Evolutionary conservation across 2,797 vertebrate species (phyloP).

Genomic region (Falco naumanni): DNA sequence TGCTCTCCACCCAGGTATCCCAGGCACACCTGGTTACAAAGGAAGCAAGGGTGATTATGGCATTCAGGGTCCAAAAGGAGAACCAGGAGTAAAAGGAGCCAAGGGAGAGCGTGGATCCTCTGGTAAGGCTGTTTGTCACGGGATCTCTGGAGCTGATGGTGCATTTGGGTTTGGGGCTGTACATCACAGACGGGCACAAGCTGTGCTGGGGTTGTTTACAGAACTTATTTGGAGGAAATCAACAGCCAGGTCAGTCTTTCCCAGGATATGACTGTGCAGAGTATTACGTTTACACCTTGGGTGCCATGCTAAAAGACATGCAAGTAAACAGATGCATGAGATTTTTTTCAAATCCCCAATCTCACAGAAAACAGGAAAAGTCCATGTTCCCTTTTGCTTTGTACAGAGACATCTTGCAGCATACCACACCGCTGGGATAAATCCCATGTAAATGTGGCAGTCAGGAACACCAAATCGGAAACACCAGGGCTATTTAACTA

Average conservation of each 20-base stretch:
- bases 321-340: not conserved
- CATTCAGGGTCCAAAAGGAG: slow-evolving; percentile 21
- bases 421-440: not conserved
- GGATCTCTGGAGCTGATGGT: not conserved
- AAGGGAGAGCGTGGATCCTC: not conserved
- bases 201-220: not conserved
- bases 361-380: not conserved
- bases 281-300: not conserved
- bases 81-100: slow-evolving; percentile 52
- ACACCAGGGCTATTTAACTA: not conserved
- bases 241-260: not conserved
- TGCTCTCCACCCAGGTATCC: not conserved
- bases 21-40: not conserved
- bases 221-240: not conserved
- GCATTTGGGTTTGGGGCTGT: not conserved
- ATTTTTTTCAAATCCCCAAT: not conserved
- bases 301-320: not conserved
- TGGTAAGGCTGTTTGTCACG: slow-evolving; percentile 23
- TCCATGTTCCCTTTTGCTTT: not conserved
- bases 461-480: not conserved
- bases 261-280: not conserved
- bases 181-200: not conserved
- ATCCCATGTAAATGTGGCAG: accelerated
- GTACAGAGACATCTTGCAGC: not conserved
- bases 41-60: slow-evolving; percentile 46